Percentiles rank a stretch among this genome's conserved stretches.
Conservation (phyloP, 2,797 vertebrate species). For the Artibeus lituratus region DNA sequence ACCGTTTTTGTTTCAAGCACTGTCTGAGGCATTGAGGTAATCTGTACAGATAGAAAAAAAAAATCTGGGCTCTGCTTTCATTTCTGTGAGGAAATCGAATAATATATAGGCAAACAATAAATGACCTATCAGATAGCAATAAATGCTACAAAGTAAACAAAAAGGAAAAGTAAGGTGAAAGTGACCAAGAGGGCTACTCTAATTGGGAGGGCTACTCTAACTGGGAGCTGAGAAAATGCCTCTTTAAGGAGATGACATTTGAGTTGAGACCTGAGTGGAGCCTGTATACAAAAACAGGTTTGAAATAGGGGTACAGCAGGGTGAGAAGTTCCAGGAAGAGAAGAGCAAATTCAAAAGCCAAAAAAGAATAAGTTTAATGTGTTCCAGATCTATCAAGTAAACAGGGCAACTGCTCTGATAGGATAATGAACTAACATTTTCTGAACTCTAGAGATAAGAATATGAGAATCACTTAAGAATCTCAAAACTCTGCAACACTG, state of each 20-base stretch:
- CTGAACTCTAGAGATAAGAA: conserved; percentile 31
- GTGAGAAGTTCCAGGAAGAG: not conserved
- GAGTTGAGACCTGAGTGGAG: not conserved
- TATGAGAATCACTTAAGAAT: not conserved
- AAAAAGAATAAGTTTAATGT: conserved; percentile 28
- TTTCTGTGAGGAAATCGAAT: conserved; percentile 28
- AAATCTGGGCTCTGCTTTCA: not conserved
- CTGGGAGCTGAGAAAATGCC: conserved; percentile 18
- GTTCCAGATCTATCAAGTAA: not conserved
- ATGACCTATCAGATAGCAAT: conserved; percentile 8
- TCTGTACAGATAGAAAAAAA: not conserved
- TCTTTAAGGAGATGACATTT: conserved; percentile 32
- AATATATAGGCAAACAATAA: conserved; percentile 34
- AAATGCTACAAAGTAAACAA: not conserved
- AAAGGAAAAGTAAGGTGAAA: not conserved
- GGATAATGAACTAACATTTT: conserved; percentile 13
- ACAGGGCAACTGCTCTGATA: not conserved
- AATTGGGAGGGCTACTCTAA: conserved; percentile 13
- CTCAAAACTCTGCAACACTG: not conserved
- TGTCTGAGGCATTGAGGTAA: not conserved
- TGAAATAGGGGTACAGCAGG: not conserved
- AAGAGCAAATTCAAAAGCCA: conserved; percentile 26
- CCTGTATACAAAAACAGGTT: not conserved
- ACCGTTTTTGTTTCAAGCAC: conserved; percentile 4
- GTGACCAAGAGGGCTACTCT: not conserved